Evolutionary conservation across 2,797 vertebrate species (phyloP).

Genomic region (Sebastes kiyomatsui): DNA sequence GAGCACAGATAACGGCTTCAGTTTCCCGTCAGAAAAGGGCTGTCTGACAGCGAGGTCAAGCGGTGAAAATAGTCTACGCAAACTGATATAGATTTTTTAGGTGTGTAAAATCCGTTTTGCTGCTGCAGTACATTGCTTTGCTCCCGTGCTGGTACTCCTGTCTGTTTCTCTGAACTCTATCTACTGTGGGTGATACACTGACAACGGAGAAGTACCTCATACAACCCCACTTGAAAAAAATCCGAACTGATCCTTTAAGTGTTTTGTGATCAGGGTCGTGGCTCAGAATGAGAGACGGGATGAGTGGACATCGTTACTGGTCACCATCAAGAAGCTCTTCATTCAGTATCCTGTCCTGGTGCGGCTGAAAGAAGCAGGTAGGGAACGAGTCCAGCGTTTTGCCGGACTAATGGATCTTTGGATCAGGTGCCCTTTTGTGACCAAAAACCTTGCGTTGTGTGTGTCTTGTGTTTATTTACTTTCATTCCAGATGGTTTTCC

Average conservation of each 20-base stretch:
- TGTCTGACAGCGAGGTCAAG: too few species aligned
- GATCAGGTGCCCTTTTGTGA: background rate
- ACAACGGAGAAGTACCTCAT: background rate
- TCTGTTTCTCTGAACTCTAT: too few species aligned
- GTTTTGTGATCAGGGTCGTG: constrained; percentile 85
- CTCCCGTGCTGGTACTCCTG: too few species aligned
- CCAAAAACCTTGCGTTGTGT: background rate
- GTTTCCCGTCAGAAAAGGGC: too few species aligned
- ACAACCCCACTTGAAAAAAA: rapidly evolving
- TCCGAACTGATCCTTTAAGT: background rate
- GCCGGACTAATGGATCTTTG: background rate
- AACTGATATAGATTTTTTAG: too few species aligned
- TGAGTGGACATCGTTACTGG: constrained; percentile 94
- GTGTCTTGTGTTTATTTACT: constrained; percentile 9
- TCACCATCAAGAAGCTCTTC: constrained; percentile 99
- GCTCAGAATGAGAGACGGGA: constrained; percentile 97
- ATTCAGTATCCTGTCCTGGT: constrained; percentile 97
- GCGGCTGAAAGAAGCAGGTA: constrained; percentile 94
- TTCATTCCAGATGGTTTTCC: constrained; percentile 89
- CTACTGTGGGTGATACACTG: rapidly evolving
- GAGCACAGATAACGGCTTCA: too few species aligned
- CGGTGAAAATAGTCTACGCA: too few species aligned
- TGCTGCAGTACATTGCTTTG: too few species aligned
- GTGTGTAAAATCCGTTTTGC: too few species aligned
- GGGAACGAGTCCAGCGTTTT: rapidly evolving